Conservation (phyloP, 2,797 vertebrate species). For the Peromyscus nudipes region DNA sequence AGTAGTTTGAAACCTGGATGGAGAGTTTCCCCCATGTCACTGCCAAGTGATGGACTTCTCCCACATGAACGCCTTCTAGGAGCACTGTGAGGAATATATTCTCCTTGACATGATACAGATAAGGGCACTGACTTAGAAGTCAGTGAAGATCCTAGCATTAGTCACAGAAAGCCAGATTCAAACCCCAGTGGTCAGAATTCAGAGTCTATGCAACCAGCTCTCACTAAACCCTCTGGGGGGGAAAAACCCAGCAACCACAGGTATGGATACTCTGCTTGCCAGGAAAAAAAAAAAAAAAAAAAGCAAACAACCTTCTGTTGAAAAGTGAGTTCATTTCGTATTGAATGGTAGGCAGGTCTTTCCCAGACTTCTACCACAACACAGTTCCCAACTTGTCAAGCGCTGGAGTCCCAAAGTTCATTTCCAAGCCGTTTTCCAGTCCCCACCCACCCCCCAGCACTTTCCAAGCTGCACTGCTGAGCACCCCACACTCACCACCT, state of each 20-base stretch:
- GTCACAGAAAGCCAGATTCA: neutral
- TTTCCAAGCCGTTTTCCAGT: neutral
- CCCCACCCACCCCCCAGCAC: neutral
- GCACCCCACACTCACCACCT: neutral
- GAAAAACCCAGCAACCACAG: neutral
- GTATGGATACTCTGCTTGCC: neutral
- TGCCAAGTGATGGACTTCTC: neutral
- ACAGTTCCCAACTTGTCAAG: neutral
- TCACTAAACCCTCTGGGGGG: neutral
- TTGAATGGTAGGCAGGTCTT: neutral
- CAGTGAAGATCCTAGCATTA: neutral
- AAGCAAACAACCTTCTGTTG: neutral
- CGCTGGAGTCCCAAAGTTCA: neutral
- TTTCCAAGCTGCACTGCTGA: neutral
- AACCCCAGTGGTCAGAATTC: neutral
- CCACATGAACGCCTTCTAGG: neutral
- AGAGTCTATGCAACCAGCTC: neutral
- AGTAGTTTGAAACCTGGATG: neutral
- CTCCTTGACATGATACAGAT: neutral
- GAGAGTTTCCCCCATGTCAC: too few species aligned
- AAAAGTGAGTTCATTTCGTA: conserved; percentile 45
- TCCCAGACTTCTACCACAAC: neutral
- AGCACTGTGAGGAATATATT: neutral
- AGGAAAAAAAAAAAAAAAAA: conserved; percentile 34
- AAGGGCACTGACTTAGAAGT: neutral